Conservation (phyloP, 2,888 invertebrate species). For the Ephialtes manifestator region DNA sequence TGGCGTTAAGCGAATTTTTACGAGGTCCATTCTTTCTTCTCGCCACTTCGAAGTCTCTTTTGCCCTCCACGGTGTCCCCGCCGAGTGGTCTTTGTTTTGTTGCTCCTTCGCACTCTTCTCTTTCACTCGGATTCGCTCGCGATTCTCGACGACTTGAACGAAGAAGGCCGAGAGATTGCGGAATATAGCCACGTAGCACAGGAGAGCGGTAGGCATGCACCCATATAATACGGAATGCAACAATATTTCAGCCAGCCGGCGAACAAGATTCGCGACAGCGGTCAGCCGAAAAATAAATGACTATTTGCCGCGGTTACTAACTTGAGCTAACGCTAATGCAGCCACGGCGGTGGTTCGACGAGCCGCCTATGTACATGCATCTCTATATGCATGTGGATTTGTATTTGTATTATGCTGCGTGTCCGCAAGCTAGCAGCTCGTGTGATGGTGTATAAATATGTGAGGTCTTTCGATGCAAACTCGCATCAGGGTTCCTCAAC, state of each 20-base stretch:
- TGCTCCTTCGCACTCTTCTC: neutral
- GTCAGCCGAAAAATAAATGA: slow-evolving; percentile 66
- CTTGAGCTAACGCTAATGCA: slow-evolving; percentile 73
- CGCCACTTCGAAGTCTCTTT: slow-evolving; percentile 38
- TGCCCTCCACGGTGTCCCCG: slow-evolving; percentile 22
- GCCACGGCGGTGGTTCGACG: slow-evolving; percentile 74
- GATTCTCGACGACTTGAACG: neutral
- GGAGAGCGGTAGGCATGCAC: slow-evolving; percentile 58
- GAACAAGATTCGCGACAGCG: slow-evolving; percentile 73
- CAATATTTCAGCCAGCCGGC: slow-evolving; percentile 72
- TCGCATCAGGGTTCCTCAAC: slow-evolving; percentile 67
- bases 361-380: slow-evolving; percentile 46
- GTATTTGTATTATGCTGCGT: slow-evolving; percentile 61
- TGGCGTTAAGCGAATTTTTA: slow-evolving; percentile 72
- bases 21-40: slow-evolving; percentile 65
- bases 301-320: slow-evolving; percentile 64
- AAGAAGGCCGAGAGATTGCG: slow-evolving; percentile 34
- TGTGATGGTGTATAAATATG: slow-evolving; percentile 58
- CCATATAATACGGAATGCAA: slow-evolving; percentile 72
- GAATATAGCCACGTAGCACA: slow-evolving; percentile 37
- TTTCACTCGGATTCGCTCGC: slow-evolving; percentile 11
- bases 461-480: slow-evolving; percentile 62
- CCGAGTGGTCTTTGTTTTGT: slow-evolving; percentile 4
- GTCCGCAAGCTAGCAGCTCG: slow-evolving; percentile 60
- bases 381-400: slow-evolving; percentile 37